Conservation (phyloP, 2,888 invertebrate genomes). For the Calameuta pallipes region DNA sequence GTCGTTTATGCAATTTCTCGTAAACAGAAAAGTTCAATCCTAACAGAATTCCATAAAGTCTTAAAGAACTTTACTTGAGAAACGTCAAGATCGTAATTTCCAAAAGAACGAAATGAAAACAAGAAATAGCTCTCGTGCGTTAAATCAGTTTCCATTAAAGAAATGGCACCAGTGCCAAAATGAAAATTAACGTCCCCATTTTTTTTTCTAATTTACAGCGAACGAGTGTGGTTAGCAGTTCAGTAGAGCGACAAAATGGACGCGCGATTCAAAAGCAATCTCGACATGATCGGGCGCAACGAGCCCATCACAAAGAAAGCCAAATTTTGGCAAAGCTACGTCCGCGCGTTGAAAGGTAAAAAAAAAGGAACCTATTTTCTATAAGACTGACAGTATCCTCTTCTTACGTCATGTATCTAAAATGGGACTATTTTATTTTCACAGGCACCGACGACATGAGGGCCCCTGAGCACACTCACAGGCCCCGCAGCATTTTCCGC, state of each 20-base stretch:
- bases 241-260: constrained; percentile 79
- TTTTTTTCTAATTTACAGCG: constrained; percentile 69
- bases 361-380: neutral
- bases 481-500: constrained; percentile 76
- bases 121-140: neutral
- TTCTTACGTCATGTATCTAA: neutral
- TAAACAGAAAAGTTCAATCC: neutral
- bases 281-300: constrained; percentile 94
- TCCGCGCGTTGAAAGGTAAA: constrained; percentile 91
- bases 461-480: constrained; percentile 79
- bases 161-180: neutral
- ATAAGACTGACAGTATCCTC: neutral
- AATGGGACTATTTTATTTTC: constrained; percentile 20
- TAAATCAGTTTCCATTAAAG: neutral
- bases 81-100: neutral
- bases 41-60: neutral
- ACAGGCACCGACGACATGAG: constrained; percentile 91
- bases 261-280: constrained; percentile 82
- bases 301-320: constrained; percentile 93
- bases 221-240: constrained; percentile 76
- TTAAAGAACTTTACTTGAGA: neutral
- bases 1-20: constrained; percentile 29
- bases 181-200: neutral
- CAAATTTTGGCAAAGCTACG: constrained; percentile 94
- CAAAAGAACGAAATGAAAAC: neutral